phyloP scores from a whole-genome alignment of 2,888 invertebrate genomes.

The Calameuta idolon region DNA sequence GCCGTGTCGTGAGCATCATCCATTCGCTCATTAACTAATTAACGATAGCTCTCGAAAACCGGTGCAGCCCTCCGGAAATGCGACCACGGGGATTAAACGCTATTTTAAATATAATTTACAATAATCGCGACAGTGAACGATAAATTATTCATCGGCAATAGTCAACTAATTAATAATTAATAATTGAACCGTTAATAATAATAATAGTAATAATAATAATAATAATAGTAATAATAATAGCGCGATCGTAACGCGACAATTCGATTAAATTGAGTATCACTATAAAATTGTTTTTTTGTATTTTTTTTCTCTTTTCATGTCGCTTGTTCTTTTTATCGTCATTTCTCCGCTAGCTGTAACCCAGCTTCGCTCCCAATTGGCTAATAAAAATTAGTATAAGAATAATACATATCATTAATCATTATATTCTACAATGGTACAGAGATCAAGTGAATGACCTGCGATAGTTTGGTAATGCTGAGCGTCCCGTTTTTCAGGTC shows the following conservation, averaged over 20 bases:
- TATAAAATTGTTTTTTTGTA: slow-evolving; percentile 35
- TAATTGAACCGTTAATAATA: slow-evolving; percentile 3
- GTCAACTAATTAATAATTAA: slow-evolving; percentile 6
- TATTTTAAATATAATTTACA: slow-evolving; percentile 52
- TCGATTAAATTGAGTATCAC: slow-evolving; percentile 44
- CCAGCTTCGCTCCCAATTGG: slow-evolving; percentile 43
- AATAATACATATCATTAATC: slow-evolving; percentile 55
- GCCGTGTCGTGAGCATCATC: slow-evolving; percentile 34
- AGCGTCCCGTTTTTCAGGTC: slow-evolving; percentile 38
- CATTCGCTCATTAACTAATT: not conserved
- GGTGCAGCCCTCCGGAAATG: slow-evolving; percentile 46
- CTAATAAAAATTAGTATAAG: slow-evolving; percentile 60
- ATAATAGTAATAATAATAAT: slow-evolving; percentile 36
- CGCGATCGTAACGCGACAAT: slow-evolving; percentile 27
- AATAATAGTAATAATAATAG: slow-evolving; percentile 38
- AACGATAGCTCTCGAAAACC: slow-evolving; percentile 18
- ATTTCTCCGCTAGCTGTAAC: not conserved
- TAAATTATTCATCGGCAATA: slow-evolving; percentile 15
- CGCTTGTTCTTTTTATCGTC: not conserved
- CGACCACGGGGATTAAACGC: slow-evolving; percentile 39
- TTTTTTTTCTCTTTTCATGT: slow-evolving; percentile 4
- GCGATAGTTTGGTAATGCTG: slow-evolving; percentile 61
- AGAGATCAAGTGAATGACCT: slow-evolving; percentile 63
- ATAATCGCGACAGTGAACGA: slow-evolving; percentile 35
- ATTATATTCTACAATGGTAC: slow-evolving; percentile 57